Evolutionary conservation across 2,888 invertebrate genomes (phyloP), one percentile per base, ranked within the genome.

Genomic region (Andrena minutula): DNA sequence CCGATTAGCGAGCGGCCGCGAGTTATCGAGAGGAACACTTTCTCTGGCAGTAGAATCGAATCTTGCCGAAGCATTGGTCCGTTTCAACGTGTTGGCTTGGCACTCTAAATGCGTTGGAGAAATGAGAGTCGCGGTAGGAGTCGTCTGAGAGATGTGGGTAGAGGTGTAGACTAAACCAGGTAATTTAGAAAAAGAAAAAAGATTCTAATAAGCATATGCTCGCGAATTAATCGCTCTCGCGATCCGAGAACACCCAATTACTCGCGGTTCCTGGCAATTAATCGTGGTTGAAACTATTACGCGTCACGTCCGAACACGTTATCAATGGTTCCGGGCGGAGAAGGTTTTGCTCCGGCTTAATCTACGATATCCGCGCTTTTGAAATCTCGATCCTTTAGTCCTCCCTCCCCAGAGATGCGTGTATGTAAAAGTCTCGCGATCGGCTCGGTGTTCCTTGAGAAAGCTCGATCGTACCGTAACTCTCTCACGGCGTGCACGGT

Each of bases 401-500:
- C 3, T 0, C 23, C 23, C 75, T 20, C 10, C 3, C 4, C 35
- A 12, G 51, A 35, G 49, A 47, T 58, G 28, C 63, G 66, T 23
- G 35, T n/a, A 41, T 35, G 5, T 16, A 12, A 8, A 51, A 8
- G 51, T 7, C n/a, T 6, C 28, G 51, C n/a, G 47, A 3, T 7
- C 10, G 16, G 5, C 16, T 47, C 74, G 30, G 60, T 51, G 12
- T 32, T 47, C 49, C 20, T 41, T 26, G 75, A 60, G 65, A 35
- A 76, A 69, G 66, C 58, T 74, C 79, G 72, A 76, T 76, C 78
- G 70, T 69, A 84, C 69, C 79, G 76, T 75, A 66, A 32, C 82
- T 84, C 86, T 85, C 83, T 86, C 86, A 80, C 87, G 85, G 71
- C 65, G 70, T 28, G 73, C 78, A 73, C 68, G 84, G 72, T 86